Conservation (phyloP, 2,888 invertebrate genomes). For the Xanthorhoe spadicearia region DNA sequence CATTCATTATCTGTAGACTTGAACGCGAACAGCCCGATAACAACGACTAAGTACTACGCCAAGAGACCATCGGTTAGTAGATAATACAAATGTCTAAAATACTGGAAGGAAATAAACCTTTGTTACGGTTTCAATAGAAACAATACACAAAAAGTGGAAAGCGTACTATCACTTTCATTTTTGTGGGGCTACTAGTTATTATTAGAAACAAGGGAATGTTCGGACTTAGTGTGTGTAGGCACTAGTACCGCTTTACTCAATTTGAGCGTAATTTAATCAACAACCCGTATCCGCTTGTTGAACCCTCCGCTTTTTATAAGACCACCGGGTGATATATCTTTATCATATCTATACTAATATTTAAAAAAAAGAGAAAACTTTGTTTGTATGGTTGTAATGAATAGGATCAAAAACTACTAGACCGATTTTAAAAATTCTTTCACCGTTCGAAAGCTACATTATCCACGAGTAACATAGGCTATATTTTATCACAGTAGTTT, state of each 20-base stretch:
- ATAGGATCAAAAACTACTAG: too few relatives aligned
- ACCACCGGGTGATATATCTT: constrained; percentile 49
- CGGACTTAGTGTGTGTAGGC: constrained; percentile 30
- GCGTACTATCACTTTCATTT: constrained; percentile 42
- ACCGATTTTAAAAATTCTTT: too few relatives aligned
- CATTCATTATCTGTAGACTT: constrained; percentile 60
- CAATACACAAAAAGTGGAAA: constrained; percentile 41
- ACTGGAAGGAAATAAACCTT: constrained; percentile 36
- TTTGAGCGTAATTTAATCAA: constrained; percentile 70
- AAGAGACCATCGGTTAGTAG: constrained; percentile 43
- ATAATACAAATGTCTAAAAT: constrained; percentile 44
- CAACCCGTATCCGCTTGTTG: constrained; percentile 68
- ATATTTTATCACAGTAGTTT: too few relatives aligned
- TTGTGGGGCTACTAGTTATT: constrained; percentile 32
- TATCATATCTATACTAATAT: not conserved
- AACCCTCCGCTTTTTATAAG: constrained; percentile 53
- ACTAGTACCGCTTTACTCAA: constrained; percentile 50
- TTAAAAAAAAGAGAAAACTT: too few relatives aligned
- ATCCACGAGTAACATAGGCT: too few relatives aligned
- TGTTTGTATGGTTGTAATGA: too few relatives aligned
- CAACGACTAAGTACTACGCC: constrained; percentile 43
- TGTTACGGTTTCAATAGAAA: constrained; percentile 34
- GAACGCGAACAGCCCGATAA: constrained; percentile 60
- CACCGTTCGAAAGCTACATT: too few relatives aligned
- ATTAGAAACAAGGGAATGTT: constrained; percentile 39